phyloP scores from a whole-genome alignment of 2,797 vertebrate species.

The Poeciliopsis infans region DNA sequence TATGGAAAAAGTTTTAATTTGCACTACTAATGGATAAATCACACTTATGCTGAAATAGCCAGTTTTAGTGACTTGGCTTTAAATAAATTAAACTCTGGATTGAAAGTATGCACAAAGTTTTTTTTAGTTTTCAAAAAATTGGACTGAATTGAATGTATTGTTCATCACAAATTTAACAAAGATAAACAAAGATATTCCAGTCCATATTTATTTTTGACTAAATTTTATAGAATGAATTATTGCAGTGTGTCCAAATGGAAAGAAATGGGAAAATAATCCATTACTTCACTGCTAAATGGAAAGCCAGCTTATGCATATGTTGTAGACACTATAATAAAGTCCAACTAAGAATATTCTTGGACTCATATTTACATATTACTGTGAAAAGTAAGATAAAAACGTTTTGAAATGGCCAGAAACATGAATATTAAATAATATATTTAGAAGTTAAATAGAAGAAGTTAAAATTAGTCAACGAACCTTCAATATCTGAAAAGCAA shows the following conservation, averaged over 20 bases:
- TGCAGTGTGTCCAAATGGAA: not conserved
- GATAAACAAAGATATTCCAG: not conserved
- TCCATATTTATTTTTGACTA: not conserved
- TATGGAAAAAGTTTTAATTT: no score
- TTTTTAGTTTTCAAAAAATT: no score
- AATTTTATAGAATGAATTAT: not conserved
- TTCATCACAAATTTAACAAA: not conserved
- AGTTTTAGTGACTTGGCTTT: not conserved
- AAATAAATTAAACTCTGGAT: not conserved
- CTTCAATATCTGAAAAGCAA: not conserved
- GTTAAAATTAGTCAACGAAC: not conserved
- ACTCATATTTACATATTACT: not conserved
- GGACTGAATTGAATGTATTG: not conserved
- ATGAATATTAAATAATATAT: not conserved
- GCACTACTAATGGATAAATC: no score
- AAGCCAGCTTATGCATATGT: not conserved
- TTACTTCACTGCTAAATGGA: not conserved
- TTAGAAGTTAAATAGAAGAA: not conserved
- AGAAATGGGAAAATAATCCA: not conserved
- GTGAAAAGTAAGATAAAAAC: not conserved
- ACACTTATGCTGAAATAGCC: not conserved
- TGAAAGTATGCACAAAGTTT: not conserved
- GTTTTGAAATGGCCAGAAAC: not conserved
- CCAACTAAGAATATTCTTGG: not conserved
- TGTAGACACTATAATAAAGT: not conserved